Percentiles rank a stretch among this genome's conserved stretches.
phyloP scores from a whole-genome alignment of 2,888 invertebrate genomes.

The Globia sparganii region DNA sequence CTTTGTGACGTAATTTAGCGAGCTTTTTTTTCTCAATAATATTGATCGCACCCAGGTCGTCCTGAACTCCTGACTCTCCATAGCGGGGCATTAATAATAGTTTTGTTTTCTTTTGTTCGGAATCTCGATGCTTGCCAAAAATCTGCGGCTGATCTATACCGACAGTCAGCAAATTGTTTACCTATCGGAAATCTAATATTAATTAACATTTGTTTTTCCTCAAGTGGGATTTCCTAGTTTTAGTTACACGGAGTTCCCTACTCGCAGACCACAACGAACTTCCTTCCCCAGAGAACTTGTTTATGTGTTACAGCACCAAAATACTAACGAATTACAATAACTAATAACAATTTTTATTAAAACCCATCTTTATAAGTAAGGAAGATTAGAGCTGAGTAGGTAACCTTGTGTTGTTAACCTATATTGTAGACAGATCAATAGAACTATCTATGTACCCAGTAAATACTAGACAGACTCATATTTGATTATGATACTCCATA shows the following conservation, averaged over 20 bases:
- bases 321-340: neutral
- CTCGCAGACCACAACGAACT: neutral
- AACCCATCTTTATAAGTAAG: neutral
- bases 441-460: too few species aligned
- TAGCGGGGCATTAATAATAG: neutral
- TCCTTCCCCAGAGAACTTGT: neutral
- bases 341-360: neutral
- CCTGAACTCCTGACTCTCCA: neutral
- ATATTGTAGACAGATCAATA: neutral
- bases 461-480: neutral
- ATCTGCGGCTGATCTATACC: neutral
- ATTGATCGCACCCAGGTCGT: neutral
- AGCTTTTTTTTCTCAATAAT: neutral
- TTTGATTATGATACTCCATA: neutral
- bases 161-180: neutral
- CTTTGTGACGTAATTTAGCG: neutral
- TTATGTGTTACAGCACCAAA: neutral
- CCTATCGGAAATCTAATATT: neutral
- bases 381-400: neutral
- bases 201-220: constrained; percentile 7
- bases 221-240: neutral
- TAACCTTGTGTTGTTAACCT: neutral
- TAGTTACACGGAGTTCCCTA: neutral
- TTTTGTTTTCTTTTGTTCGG: neutral
- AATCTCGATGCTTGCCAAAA: constrained; percentile 13